Evolutionary conservation across 2,113 vertebrate species (phyloP).

Genomic region (Gracilinanus agilis): DNA sequence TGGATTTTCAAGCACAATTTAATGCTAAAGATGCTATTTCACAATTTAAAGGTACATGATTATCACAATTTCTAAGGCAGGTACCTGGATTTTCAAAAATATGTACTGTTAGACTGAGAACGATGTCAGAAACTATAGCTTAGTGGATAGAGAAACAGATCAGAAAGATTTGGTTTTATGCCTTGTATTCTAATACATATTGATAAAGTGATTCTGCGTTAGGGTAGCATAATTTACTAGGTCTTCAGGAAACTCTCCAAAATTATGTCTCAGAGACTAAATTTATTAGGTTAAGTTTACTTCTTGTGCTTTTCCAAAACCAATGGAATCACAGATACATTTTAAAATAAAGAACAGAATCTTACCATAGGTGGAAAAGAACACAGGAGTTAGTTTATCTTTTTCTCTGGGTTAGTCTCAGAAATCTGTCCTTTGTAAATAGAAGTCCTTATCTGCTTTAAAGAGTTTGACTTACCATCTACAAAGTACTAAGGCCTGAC

Average conservation of each 20-base stretch:
- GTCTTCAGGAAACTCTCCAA: not conserved
- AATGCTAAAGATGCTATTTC: fast-evolving
- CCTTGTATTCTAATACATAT: not conserved
- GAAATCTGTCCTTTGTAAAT: not conserved
- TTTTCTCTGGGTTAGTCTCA: not conserved
- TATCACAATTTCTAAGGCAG: not conserved
- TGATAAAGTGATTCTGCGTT: not conserved
- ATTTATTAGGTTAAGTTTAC: not conserved
- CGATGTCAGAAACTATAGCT: not conserved
- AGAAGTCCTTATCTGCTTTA: not conserved
- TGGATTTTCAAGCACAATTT: not conserved
- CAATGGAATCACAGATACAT: not conserved
- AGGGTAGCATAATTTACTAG: not conserved
- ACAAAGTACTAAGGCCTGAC: conserved; percentile 13
- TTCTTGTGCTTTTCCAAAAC: not conserved
- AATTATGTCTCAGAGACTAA: not conserved
- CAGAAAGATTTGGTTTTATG: not conserved
- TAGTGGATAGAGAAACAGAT: not conserved
- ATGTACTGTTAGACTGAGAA: not conserved
- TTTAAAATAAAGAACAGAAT: not conserved
- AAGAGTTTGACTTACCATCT: not conserved
- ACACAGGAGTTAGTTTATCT: not conserved
- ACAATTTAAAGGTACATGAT: conserved; percentile 14
- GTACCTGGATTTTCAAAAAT: not conserved
- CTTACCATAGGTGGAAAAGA: not conserved